Conservation (phyloP, 2,797 vertebrate genomes). For the Distichodus sexfasciatus region DNA sequence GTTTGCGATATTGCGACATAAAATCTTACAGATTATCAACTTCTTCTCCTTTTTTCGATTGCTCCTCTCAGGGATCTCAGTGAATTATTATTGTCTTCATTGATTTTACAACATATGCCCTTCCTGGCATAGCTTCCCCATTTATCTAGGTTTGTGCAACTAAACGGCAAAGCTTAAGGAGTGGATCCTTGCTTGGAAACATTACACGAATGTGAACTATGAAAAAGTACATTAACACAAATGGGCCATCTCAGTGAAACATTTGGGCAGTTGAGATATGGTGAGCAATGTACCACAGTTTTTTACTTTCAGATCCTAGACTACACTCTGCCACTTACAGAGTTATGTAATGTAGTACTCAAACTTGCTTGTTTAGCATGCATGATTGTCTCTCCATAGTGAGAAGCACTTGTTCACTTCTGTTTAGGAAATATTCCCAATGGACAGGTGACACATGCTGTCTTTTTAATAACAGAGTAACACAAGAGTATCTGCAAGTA, state of each 20-base stretch:
- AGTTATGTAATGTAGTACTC: conserved; percentile 20
- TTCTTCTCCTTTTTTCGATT: too few species aligned
- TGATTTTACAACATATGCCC: too few species aligned
- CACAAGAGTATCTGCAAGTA: conserved; percentile 3
- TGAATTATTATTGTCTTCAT: too few species aligned
- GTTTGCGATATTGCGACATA: too few species aligned
- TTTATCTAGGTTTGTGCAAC: too few species aligned
- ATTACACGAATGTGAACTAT: background rate
- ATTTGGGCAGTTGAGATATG: background rate
- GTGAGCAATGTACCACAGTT: background rate
- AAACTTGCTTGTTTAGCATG: conserved; percentile 1
- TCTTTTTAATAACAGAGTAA: conserved; percentile 34
- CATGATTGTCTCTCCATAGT: background rate
- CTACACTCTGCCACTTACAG: conserved; percentile 12
- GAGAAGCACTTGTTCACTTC: conserved; percentile 35
- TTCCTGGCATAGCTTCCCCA: too few species aligned
- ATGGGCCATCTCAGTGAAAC: conserved; percentile 3
- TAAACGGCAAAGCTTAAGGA: too few species aligned
- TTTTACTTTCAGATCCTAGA: conserved; percentile 11
- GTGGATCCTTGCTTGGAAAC: background rate
- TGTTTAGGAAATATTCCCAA: conserved; percentile 26
- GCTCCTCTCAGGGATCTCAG: too few species aligned
- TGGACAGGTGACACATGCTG: conserved; percentile 14
- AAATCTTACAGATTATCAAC: too few species aligned
- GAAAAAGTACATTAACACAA: background rate